Evolutionary conservation across 2,888 invertebrate species (phyloP).

Genomic region (Anoplius nigerrimus): DNA sequence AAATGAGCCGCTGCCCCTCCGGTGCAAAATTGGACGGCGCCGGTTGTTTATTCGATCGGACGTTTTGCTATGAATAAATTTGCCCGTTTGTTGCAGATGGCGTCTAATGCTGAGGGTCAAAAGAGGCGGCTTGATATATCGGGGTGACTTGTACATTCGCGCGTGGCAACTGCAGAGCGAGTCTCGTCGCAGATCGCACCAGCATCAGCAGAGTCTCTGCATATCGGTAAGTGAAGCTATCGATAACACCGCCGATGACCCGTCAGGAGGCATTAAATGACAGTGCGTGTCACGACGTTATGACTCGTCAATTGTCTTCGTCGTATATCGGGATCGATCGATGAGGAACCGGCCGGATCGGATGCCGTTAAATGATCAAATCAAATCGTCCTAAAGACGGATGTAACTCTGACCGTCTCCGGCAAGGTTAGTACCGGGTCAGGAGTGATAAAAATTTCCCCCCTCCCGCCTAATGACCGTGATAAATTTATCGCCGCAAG

Average conservation of each 20-base stretch:
- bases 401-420: no score
- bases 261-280: not conserved
- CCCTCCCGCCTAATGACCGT: no score
- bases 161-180: constrained; percentile 78
- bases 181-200: constrained; percentile 69
- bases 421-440: no score
- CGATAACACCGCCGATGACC: no score
- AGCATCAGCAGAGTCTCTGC: constrained; percentile 68
- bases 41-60: no score
- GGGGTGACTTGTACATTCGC: constrained; percentile 76
- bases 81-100: constrained; percentile 74
- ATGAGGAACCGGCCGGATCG: no score
- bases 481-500: no score
- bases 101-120: constrained; percentile 76
- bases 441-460: no score
- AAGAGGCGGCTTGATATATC: constrained; percentile 75
- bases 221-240: constrained; percentile 63
- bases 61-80: not conserved
- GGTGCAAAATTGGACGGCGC: no score
- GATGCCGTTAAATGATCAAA: no score
- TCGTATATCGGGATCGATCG: not conserved
- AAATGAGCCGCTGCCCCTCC: no score
- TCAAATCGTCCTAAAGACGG: no score
- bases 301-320: not conserved
- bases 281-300: not conserved